Evolutionary conservation across 2,113 vertebrate genomes (phyloP).

Genomic region (Gyps fulvus): DNA sequence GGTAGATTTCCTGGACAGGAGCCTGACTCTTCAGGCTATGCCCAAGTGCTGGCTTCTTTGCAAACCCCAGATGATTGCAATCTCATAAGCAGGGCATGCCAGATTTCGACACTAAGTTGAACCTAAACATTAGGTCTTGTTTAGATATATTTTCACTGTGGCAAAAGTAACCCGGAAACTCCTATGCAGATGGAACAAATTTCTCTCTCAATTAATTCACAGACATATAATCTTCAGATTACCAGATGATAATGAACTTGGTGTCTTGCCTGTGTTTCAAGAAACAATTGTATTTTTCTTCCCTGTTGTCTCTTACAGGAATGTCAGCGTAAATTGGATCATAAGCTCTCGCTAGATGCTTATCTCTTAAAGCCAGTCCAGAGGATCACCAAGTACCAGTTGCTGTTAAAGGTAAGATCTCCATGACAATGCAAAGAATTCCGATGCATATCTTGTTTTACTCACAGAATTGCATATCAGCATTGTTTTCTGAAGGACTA

Average conservation of each 20-base stretch:
- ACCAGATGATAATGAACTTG: neutral
- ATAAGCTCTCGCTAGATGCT: slow-evolving; percentile 89
- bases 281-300: neutral
- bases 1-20: neutral
- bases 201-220: neutral
- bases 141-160: neutral
- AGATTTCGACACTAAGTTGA: neutral
- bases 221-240: neutral
- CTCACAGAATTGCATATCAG: neutral
- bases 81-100: neutral
- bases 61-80: neutral
- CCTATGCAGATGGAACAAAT: neutral
- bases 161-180: neutral
- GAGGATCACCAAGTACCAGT: slow-evolving; percentile 91
- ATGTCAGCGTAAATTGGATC: slow-evolving; percentile 87
- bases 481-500: neutral
- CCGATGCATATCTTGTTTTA: neutral
- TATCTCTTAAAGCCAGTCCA: slow-evolving; percentile 92
- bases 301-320: slow-evolving; percentile 8
- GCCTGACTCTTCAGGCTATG: neutral
- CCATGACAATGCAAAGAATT: neutral
- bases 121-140: neutral
- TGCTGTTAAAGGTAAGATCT: slow-evolving; percentile 82
- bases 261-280: neutral
- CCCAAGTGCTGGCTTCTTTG: neutral